Evolutionary conservation across 2,797 vertebrate genomes (phyloP).

Genomic region (Notamacropus eugenii): DNA sequence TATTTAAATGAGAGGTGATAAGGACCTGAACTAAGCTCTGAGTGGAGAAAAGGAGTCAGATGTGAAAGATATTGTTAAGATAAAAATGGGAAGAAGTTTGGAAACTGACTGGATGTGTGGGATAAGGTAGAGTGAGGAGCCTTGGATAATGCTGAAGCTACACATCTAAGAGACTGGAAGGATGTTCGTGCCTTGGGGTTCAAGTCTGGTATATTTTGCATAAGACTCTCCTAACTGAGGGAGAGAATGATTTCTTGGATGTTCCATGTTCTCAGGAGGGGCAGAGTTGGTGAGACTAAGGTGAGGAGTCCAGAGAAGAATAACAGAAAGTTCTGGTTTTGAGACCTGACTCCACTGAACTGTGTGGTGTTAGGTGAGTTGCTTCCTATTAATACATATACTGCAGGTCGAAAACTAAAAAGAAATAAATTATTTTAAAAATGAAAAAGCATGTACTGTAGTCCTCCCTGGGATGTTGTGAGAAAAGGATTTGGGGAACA

Average conservation of each 20-base stretch:
- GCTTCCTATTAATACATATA: neutral
- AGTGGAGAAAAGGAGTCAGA: too few species aligned
- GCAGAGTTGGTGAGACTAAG: neutral
- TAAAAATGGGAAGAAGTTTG: too few species aligned
- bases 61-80: too few species aligned
- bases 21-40: too few species aligned
- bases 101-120: too few species aligned
- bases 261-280: neutral
- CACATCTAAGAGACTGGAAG: too few species aligned
- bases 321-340: neutral
- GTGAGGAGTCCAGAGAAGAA: neutral
- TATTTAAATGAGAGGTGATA: too few species aligned
- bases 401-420: neutral
- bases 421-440: too few species aligned
- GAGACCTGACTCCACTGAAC: neutral
- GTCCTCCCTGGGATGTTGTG: neutral
- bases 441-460: neutral
- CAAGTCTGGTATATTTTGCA: neutral
- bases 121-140: too few species aligned
- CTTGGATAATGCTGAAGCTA: too few species aligned
- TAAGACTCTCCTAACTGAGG: neutral
- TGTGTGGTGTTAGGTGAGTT: neutral
- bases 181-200: neutral
- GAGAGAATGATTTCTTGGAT: neutral
- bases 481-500: neutral